Conservation (phyloP, 2,888 invertebrate species). For the Drepanosiphum platanoidis region DNA sequence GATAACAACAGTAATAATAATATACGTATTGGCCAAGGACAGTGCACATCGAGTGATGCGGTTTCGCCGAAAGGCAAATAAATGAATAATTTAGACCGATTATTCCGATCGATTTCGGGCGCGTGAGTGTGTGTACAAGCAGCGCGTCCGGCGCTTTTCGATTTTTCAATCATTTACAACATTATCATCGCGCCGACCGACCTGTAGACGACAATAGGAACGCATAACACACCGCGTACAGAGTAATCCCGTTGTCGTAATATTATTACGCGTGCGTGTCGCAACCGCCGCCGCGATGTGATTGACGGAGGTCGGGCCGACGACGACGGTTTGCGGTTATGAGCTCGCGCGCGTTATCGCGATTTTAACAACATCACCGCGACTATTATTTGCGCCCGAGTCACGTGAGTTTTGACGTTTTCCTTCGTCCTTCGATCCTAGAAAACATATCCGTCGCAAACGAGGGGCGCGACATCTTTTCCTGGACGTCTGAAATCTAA, state of each 20-base stretch:
- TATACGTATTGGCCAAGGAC: neutral
- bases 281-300: neutral
- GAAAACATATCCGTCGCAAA: no score
- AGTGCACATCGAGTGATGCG: neutral
- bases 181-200: no score
- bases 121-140: neutral
- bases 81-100: slow-evolving; percentile 6
- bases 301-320: neutral
- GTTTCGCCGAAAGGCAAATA: neutral
- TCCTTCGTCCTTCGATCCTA: no score
- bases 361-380: neutral
- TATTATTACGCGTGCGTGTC: neutral
- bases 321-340: neutral
- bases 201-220: neutral
- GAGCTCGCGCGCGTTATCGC: neutral
- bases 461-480: no score
- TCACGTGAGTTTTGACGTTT: slow-evolving; percentile 1
- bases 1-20: neutral
- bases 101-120: neutral
- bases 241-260: neutral
- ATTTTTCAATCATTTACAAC: no score
- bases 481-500: neutral
- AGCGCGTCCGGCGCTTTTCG: neutral
- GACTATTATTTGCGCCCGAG: neutral
- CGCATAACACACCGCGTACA: neutral